Evolutionary conservation across 2,888 invertebrate genomes (phyloP), one percentile per base, ranked within the genome.

Genomic region (Leptothorax acervorum): DNA sequence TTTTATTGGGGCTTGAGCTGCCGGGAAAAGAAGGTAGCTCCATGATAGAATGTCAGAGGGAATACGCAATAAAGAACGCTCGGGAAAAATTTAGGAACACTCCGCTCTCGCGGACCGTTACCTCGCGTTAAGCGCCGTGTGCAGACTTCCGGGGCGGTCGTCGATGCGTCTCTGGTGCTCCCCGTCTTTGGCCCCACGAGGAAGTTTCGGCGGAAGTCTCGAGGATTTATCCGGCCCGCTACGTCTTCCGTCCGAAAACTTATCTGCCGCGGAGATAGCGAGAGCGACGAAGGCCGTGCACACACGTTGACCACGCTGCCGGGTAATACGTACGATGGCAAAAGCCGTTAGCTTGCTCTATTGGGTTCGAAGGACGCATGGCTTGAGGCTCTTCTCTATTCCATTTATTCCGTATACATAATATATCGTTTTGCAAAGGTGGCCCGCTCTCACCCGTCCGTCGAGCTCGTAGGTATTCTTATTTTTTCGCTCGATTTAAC

Each of bases 321-420:
- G 23, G 48, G 3, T 70, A 91, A 92, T 92, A 92, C 91, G 92
- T 89, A 90, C 90, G 85, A 88, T 89, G 89, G 88, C 87, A 89
- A 87, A 86, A 88, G 86, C 89, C 91, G 92, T 92, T 92, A 92
- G 92, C 90, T 90, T 92, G 92, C 92, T 91, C 93, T 93, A 93
- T 93, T 93, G 93, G 92, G 90, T 93, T 90, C 89, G 89, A 93
- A 93, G 93, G 93, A 92, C 91, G 87, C 83, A 87, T 70, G 85
- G 91, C 89, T 91, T 90, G 90, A 88, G 89, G 86, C 91, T 91
- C 90, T 86, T 87, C 91, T 88, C 87, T 89, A 90, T 93, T 92
- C 93, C 90, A 93, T 93, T 93, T 93, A 93, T 93, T 92, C 92
- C 88, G 92, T 92, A 93, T 93, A 93, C 93, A 93, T 93, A 93